A percentile compares a stretch with the other conserved stretches of the same genome.
Evolutionary conservation across 2,797 vertebrate genomes (phyloP).

Genomic region (Lophotriccus pileatus): DNA sequence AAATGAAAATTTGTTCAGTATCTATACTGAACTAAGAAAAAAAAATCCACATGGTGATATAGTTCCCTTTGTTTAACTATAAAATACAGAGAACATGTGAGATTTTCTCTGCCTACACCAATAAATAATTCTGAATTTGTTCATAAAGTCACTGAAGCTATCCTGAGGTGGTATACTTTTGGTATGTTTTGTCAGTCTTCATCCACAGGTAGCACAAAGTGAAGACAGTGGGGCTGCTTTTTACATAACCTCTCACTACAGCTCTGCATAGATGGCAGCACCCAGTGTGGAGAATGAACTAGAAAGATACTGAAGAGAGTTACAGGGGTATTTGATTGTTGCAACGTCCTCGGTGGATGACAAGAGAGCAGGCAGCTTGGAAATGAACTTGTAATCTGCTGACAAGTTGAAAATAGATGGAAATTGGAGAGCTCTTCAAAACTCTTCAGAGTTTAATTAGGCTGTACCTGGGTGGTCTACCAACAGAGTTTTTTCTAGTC

Average conservation of each 20-base stretch:
- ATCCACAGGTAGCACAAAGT: background rate
- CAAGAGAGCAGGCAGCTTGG: background rate
- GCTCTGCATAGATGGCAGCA: background rate
- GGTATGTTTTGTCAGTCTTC: background rate
- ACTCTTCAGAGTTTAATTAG: background rate
- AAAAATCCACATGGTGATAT: background rate
- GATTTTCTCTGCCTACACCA: background rate
- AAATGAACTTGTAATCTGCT: background rate
- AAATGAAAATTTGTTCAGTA: background rate
- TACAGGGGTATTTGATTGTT: background rate
- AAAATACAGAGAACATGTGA: background rate
- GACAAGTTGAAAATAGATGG: background rate
- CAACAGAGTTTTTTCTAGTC: background rate
- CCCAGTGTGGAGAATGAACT: accelerated
- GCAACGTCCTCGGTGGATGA: background rate
- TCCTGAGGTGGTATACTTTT: background rate
- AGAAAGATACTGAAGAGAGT: background rate
- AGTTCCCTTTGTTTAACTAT: background rate
- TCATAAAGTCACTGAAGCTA: background rate
- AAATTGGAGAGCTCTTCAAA: background rate
- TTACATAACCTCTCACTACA: background rate
- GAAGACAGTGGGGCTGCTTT: background rate
- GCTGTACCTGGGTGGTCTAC: background rate
- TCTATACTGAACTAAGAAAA: background rate
- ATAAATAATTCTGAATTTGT: background rate